A percentile compares a stretch with the other conserved stretches of the same genome.
Evolutionary conservation across 2,113 vertebrate species (phyloP).

Genomic region (Kobus ellipsiprymnus): DNA sequence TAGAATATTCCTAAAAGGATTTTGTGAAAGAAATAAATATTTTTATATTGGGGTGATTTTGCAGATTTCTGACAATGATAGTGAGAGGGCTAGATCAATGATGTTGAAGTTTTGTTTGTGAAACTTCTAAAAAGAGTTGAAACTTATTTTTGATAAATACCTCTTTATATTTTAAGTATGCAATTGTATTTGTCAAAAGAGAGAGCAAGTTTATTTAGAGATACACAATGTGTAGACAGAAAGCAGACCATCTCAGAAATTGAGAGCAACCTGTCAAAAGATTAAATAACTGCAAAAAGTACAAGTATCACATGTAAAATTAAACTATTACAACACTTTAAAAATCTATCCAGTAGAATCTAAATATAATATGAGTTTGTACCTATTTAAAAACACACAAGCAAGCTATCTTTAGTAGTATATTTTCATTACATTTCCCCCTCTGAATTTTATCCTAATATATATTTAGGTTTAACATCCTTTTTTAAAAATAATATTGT

Average conservation of each 20-base stretch:
- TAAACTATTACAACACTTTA: not conserved
- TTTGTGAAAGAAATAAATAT: not conserved
- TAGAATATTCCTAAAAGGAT: not conserved
- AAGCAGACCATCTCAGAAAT: not conserved
- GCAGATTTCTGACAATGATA: not conserved
- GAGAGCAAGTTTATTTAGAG: not conserved
- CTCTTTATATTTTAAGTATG: not conserved
- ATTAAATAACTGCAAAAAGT: not conserved
- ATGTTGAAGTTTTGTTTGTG: not conserved
- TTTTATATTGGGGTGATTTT: not conserved
- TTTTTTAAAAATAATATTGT: not conserved
- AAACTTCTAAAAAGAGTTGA: not conserved
- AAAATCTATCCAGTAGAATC: not conserved
- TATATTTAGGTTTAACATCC: not conserved
- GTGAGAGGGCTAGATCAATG: not conserved
- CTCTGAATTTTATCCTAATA: not conserved
- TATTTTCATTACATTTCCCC: not conserved
- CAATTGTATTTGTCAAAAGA: not conserved
- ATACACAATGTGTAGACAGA: not conserved
- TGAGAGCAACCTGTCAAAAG: not conserved
- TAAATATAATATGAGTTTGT: not conserved
- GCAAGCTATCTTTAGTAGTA: not conserved
- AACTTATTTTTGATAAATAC: not conserved
- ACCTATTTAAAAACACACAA: not conserved
- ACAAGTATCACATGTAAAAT: not conserved